phyloP scores from a whole-genome alignment of 2,797 vertebrate species.

The Parambassis ranga region DNA sequence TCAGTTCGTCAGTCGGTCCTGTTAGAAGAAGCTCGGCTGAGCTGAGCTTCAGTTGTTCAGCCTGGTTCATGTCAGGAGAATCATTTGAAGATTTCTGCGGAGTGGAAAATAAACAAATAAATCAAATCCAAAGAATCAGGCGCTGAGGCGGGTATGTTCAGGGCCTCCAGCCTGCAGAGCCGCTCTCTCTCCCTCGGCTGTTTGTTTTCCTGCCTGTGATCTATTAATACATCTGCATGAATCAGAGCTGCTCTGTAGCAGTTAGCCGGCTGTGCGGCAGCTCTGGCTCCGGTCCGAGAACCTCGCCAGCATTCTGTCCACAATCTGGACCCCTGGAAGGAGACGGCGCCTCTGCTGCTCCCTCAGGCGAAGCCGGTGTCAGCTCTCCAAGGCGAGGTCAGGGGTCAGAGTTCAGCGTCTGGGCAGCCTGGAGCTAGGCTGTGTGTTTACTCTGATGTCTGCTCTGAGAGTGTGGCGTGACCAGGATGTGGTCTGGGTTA shows the following conservation, averaged over 20 bases:
- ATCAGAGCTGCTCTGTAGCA: slow-evolving; percentile 45
- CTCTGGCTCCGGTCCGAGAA: slow-evolving; percentile 26
- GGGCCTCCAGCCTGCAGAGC: slow-evolving; percentile 10
- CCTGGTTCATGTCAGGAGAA: not conserved
- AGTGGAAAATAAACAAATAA: slow-evolving; percentile 9
- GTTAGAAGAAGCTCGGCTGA: not conserved
- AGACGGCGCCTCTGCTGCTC: not conserved
- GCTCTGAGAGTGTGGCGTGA: too few species aligned
- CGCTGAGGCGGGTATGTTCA: slow-evolving; percentile 9
- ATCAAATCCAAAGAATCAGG: slow-evolving; percentile 15
- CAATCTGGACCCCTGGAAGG: slow-evolving; percentile 25
- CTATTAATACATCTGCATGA: slow-evolving; percentile 65
- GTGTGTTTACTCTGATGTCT: too few species aligned
- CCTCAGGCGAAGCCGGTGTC: not conserved
- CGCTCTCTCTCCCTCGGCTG: slow-evolving; percentile 21
- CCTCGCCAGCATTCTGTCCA: slow-evolving; percentile 36
- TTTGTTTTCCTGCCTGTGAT: slow-evolving; percentile 54
- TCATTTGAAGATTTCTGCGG: not conserved
- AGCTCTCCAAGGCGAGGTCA: not conserved
- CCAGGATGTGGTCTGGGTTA: too few species aligned
- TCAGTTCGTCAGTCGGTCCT: too few species aligned
- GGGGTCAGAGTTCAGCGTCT: slow-evolving; percentile 16
- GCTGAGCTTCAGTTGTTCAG: too few species aligned
- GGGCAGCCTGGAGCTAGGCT: not conserved
- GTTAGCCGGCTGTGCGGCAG: slow-evolving; percentile 40